Conservation (phyloP, 2,797 vertebrate species). For the Jordanella pulchra region DNA sequence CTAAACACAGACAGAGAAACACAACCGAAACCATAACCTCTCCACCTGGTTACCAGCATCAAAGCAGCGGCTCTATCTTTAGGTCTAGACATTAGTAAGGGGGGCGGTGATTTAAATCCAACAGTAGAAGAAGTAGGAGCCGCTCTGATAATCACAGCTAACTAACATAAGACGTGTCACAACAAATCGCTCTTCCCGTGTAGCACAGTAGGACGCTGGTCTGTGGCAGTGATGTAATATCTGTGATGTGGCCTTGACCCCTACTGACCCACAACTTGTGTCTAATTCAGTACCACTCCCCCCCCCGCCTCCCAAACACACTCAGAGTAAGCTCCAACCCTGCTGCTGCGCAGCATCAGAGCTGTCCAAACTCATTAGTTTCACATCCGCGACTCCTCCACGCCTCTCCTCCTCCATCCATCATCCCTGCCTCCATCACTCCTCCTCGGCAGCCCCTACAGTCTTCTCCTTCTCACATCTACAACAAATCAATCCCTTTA, state of each 20-base stretch:
- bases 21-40: too few relatives aligned
- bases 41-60: too few relatives aligned
- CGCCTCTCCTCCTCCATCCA: constrained; percentile 63
- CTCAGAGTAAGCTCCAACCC: constrained; percentile 16
- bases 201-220: constrained; percentile 29
- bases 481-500: constrained; percentile 69
- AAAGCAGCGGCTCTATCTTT: not conserved
- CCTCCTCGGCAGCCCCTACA: constrained; percentile 49
- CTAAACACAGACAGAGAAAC: too few relatives aligned
- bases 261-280: constrained; percentile 43
- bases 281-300: constrained; percentile 29
- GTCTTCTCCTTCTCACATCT: constrained; percentile 58
- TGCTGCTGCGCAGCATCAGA: constrained; percentile 60
- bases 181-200: constrained; percentile 19
- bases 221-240: constrained; percentile 58
- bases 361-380: constrained; percentile 72
- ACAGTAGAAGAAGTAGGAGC: not conserved
- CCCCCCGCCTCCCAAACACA: constrained; percentile 9
- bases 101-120: not conserved
- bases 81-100: not conserved
- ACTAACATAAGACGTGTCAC: constrained; percentile 5
- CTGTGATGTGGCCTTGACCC: constrained; percentile 67
- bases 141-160: not conserved
- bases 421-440: constrained; percentile 62
- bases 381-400: constrained; percentile 61